phyloP scores from a whole-genome alignment of 2,113 vertebrate species.

The Pachycephala philippinensis region DNA sequence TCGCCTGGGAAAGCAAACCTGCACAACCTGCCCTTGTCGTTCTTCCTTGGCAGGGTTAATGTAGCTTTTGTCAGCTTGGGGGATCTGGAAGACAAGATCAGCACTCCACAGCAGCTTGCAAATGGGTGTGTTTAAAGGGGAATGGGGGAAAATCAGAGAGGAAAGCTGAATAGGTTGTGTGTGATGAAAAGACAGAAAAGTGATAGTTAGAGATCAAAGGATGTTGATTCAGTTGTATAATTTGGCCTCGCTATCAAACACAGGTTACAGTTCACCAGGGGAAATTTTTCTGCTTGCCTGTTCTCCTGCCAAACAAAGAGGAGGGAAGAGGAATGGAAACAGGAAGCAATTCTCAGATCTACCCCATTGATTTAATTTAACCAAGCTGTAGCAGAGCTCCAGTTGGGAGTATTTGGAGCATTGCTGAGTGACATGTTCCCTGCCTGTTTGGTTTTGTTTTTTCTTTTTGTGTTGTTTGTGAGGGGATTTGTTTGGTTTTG shows the following conservation, averaged over 20 bases:
- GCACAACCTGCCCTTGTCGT: neutral
- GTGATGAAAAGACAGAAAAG: neutral
- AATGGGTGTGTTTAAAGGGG: neutral
- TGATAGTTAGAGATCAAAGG: neutral
- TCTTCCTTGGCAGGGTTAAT: neutral
- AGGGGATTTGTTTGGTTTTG: neutral
- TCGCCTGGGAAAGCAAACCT: conserved; percentile 15
- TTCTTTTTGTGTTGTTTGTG: too few relatives aligned
- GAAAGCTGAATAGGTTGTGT: neutral
- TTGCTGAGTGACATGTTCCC: neutral
- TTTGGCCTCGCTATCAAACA: neutral
- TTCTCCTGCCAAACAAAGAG: neutral
- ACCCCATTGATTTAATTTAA: neutral
- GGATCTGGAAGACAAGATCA: neutral
- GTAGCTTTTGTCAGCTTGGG: neutral
- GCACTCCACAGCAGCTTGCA: neutral
- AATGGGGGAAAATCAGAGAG: neutral
- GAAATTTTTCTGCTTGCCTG: neutral
- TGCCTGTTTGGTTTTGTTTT: neutral
- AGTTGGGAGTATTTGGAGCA: neutral
- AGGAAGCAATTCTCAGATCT: neutral
- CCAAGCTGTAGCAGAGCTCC: neutral
- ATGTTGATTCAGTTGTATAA: conserved; percentile 32
- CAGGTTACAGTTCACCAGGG: neutral
- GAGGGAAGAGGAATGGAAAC: neutral